Conservation (phyloP, 2,888 invertebrate genomes). For the Epistrophe eligans region DNA sequence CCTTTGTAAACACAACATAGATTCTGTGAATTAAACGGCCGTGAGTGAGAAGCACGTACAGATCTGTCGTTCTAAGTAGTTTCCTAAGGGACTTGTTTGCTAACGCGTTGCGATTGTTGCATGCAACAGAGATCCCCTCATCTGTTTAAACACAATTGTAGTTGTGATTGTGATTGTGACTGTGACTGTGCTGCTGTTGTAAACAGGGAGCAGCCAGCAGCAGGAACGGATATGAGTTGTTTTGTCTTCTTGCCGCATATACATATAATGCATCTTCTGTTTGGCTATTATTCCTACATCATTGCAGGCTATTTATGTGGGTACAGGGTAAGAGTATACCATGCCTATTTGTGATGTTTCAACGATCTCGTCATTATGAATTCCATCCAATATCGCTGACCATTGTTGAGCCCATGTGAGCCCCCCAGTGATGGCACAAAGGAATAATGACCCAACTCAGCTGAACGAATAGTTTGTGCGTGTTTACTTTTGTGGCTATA, state of each 20-base stretch:
- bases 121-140: constrained; percentile 49
- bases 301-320: constrained; percentile 33
- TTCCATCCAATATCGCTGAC: constrained; percentile 69
- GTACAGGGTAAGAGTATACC: constrained; percentile 29
- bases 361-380: constrained; percentile 70
- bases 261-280: constrained; percentile 62
- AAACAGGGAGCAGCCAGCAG: constrained; percentile 36
- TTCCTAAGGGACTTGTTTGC: constrained; percentile 61
- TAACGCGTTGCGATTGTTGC: constrained; percentile 69
- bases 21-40: constrained; percentile 70
- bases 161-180: background rate
- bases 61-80: constrained; percentile 69
- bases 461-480: constrained; percentile 42
- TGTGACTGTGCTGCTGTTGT: constrained; percentile 7
- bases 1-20: constrained; percentile 62
- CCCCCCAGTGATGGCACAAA: constrained; percentile 32
- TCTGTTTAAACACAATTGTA: constrained; percentile 50
- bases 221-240: constrained; percentile 64
- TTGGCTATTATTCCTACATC: constrained; percentile 57
- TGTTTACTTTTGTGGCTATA: constrained; percentile 58
- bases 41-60: constrained; percentile 73
- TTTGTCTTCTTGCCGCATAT: constrained; percentile 66
- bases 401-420: constrained; percentile 54
- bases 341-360: constrained; percentile 54
- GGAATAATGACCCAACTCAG: constrained; percentile 34